phyloP scores from a whole-genome alignment of 2,888 invertebrate species.

The Ormyrus pomaceus region DNA sequence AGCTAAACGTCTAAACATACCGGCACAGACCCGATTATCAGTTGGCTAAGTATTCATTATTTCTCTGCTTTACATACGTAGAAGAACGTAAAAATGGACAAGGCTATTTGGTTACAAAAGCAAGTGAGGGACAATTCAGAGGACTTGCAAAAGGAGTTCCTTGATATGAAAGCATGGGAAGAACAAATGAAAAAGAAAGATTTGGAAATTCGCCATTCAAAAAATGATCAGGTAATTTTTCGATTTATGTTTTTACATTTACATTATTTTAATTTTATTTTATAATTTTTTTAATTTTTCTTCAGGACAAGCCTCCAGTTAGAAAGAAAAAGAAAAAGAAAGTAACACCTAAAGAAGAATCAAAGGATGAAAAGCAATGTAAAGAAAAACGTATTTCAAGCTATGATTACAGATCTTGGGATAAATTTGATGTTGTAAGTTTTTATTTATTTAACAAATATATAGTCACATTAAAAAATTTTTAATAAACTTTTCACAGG shows the following conservation, averaged over 20 bases:
- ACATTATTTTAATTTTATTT: slow-evolving; percentile 17
- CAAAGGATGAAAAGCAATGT: slow-evolving; percentile 41
- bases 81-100: slow-evolving; percentile 58
- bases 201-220: slow-evolving; percentile 76
- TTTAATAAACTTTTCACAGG: slow-evolving; percentile 67
- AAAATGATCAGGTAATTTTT: slow-evolving; percentile 62
- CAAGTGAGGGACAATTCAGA: slow-evolving; percentile 84
- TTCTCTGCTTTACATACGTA: neutral
- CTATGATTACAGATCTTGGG: slow-evolving; percentile 85
- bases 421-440: slow-evolving; percentile 86
- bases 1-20: slow-evolving; percentile 28
- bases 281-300: slow-evolving; percentile 18
- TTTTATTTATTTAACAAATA: slow-evolving; percentile 5
- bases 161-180: slow-evolving; percentile 85
- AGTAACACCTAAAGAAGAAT: slow-evolving; percentile 63
- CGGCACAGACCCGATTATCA: neutral
- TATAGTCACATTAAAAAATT: no score
- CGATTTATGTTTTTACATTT: slow-evolving; percentile 11
- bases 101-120: slow-evolving; percentile 82
- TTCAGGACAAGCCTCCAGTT: slow-evolving; percentile 75
- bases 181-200: slow-evolving; percentile 86
- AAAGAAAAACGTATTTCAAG: slow-evolving; percentile 77
- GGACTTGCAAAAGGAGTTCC: slow-evolving; percentile 83
- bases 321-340: slow-evolving; percentile 75
- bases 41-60: neutral